Base-by-base conservation (phyloP, 1,140 invertebrate genomes). In the Tetraneura akinire region DNA sequence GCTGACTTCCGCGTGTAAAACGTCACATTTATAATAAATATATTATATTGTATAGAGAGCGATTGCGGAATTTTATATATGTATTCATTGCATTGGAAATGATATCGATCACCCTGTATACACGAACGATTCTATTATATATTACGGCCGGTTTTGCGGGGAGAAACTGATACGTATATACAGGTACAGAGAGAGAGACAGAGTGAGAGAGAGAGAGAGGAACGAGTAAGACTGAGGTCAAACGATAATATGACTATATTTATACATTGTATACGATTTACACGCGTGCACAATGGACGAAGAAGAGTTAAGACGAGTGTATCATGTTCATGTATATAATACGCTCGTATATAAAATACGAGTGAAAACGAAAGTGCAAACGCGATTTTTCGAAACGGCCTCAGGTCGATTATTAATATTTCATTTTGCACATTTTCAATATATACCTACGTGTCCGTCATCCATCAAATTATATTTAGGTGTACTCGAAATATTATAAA, bases 311-410 rank as follows among this genome's bases (percentile, higher is more conserved):
- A 42, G 64, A 32, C 1, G 14, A 8, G 26, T 29, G 21, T 26
- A 23, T 26, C 9, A n/a, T n/a, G 0, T 29, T 6, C 5, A 26
- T 57, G 4, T 57, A 23, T 23, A 21, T 57, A 3, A n/a, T n/a
- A 18, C 51, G 18, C 47, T 55, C 32, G 32, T 37, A 37, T 37
- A 23, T 14, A 10, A 11, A 23, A n/a, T 55, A 9, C n/a, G 13
- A 68, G 45, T 21, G 42, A 68, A 68, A 68, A 68, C 66, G 66
- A 68, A 68, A 68, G 66, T 68, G 6, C 66, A 21, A 47, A 16
- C 42, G 32, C 62, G 3, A 42, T 66, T 66, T 37, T 10, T 66
- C 21, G 42, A 23, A 62, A 18, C 29, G 60, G 60, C 29, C 60
- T 60, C 57, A 6, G 29, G 60, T 37, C 26, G 10, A 32, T 32